Conservation (phyloP, 2,113 vertebrate species). For the Neolamprologus kungweensis region DNA sequence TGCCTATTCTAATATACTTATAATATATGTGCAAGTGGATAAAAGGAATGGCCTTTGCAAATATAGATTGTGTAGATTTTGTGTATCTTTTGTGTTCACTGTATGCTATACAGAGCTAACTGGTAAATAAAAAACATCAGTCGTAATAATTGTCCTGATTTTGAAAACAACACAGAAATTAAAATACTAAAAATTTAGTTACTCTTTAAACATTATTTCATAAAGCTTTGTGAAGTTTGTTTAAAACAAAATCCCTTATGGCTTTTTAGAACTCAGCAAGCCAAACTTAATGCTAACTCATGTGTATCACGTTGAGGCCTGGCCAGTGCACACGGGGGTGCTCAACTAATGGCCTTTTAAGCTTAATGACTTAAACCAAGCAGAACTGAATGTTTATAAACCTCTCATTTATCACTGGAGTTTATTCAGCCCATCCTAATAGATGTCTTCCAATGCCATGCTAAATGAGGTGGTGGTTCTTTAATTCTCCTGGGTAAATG, state of each 20-base stretch:
- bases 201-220: background rate
- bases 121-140: background rate
- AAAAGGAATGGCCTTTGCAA: background rate
- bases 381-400: slow-evolving; percentile 49
- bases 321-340: slow-evolving; percentile 9
- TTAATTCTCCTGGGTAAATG: slow-evolving; percentile 26
- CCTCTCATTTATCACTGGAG: slow-evolving; percentile 30
- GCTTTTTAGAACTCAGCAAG: background rate
- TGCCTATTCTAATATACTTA: background rate
- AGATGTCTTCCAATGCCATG: slow-evolving; percentile 9
- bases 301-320: slow-evolving; percentile 1
- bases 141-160: background rate
- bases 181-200: background rate
- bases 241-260: background rate
- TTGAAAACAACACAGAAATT: background rate
- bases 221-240: background rate
- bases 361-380: slow-evolving; percentile 40
- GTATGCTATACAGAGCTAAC: background rate
- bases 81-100: background rate
- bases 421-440: slow-evolving; percentile 38
- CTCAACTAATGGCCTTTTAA: slow-evolving; percentile 52
- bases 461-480: slow-evolving; percentile 44
- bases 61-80: background rate
- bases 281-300: slow-evolving; percentile 14
- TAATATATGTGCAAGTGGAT: background rate